Base-by-base conservation (phyloP, 2,797 vertebrate species). In the Gallinago solitaria region DNA sequence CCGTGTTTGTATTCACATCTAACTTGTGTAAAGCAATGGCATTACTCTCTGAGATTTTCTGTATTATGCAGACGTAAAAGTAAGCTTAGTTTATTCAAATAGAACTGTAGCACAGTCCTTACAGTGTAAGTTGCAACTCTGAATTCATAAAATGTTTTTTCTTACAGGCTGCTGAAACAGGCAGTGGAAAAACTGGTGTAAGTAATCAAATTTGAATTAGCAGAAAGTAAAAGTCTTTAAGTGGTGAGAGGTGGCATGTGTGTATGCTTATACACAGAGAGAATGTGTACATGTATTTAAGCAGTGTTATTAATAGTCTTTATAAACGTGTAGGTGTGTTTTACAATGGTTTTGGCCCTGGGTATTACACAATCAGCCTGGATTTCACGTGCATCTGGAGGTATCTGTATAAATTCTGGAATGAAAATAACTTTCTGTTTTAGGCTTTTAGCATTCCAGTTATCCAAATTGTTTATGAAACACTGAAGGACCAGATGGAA, bases 131-230 rank as follows among this genome's bases (percentile, higher is more conserved):
- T 39, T 73, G 23, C 57, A 41, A 37, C 21, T 57, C 5, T 65
- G 83, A 93, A 89, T 19, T 76, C 19, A 39, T 51, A 85, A 12
- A 6, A 3, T 67, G 89, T 53, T 53, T 94, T 45, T 51, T 51
- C 35, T 27, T 89, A 19, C 59, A 99, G 99, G 99, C 99, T 95
- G 99, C 99, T 95, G 99, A 99, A 98, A 99, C 99, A 0, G 99
- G 99, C 10, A 99, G 99, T 84, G 99, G 99, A n/a, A 99, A 99
- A 98, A 99, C 99, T 67, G 99, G 99, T 89, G 99, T 99, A 98
- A 98, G 99, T 99, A 94, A 85, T 78, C 32, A 39, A 63, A 64
- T 80, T 67, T 70, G 70, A 73, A 64, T 87, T 27, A 65, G 11
- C 33, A 18, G 67, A 50, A 91, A 70, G 16, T 28, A 77, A 5